Evolutionary conservation across 23 tunicate species (phyloP).

Genomic region (Phallusia fumigata): DNA sequence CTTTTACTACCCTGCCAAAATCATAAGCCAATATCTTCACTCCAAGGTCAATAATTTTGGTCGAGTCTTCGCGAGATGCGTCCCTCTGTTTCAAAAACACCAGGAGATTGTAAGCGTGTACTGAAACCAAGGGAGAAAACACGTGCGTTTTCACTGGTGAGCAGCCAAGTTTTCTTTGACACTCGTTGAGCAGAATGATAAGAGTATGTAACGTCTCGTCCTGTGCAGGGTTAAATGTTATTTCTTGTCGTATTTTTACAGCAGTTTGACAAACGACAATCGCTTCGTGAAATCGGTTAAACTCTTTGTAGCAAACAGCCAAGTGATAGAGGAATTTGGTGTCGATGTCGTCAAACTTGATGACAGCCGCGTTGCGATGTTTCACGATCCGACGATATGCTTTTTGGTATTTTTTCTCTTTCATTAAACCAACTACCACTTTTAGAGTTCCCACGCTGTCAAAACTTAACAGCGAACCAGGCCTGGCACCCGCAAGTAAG

Average conservation of each 20-base stretch:
- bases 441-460: no score
- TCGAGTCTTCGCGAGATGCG: no score
- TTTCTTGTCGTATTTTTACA: not conserved
- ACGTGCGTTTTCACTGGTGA: not conserved
- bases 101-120: not conserved
- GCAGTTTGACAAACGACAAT: not conserved
- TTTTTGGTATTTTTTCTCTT: not conserved
- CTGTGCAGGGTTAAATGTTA: not conserved
- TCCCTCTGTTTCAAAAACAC: not conserved
- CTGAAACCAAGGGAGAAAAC: not conserved
- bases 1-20: no score
- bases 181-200: not conserved
- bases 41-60: no score
- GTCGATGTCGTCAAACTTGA: not conserved
- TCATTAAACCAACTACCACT: not conserved
- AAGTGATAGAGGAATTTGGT: not conserved
- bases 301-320: not conserved
- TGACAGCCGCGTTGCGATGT: not conserved
- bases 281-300: not conserved
- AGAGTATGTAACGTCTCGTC: not conserved
- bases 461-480: not conserved
- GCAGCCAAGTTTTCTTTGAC: not conserved
- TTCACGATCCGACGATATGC: not conserved
- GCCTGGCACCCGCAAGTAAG: no score
- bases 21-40: no score